Percentiles rank a stretch among this genome's conserved stretches.
Conservation (phyloP, 2,888 invertebrate genomes). For the Rhingia rostrata region DNA sequence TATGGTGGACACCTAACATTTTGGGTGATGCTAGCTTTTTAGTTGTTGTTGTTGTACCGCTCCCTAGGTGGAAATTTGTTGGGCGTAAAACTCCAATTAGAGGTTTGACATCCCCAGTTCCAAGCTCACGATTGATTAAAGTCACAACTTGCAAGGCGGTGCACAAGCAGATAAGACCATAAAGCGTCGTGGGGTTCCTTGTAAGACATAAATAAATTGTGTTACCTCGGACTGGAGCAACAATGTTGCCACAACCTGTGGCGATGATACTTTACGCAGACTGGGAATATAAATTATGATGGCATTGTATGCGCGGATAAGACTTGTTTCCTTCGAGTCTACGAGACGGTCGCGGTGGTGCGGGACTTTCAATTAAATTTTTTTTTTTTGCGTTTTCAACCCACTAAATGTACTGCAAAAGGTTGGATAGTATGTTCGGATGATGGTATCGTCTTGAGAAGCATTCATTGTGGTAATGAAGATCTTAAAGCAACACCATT, state of each 20-base stretch:
- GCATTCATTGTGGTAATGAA: conserved; percentile 26
- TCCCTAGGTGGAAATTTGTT: conserved; percentile 1
- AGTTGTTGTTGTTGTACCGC: conserved; percentile 1
- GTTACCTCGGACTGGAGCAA: conserved; percentile 47
- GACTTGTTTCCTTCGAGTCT: conserved; percentile 9
- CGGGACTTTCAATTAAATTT: conserved; percentile 45
- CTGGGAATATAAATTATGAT: conserved; percentile 52
- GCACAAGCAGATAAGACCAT: not conserved
- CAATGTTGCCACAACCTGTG: conserved; percentile 62
- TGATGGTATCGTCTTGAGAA: conserved; percentile 42
- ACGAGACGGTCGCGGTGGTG: not conserved
- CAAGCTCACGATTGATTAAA: conserved; percentile 16
- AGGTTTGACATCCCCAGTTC: conserved; percentile 1
- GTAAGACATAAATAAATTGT: conserved; percentile 55
- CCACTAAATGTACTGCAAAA: conserved; percentile 49
- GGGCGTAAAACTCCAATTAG: conserved; percentile 31
- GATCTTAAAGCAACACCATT: conserved; percentile 30
- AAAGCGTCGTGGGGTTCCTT: conserved; percentile 54
- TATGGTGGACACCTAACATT: conserved; percentile 12
- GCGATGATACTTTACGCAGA: conserved; percentile 31
- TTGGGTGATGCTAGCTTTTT: not conserved
- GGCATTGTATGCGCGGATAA: conserved; percentile 30
- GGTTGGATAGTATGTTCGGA: not conserved
- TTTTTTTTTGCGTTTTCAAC: conserved; percentile 32
- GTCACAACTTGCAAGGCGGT: not conserved